Conservation (phyloP, 2,888 invertebrate species). For the Eupithecia insigniata region DNA sequence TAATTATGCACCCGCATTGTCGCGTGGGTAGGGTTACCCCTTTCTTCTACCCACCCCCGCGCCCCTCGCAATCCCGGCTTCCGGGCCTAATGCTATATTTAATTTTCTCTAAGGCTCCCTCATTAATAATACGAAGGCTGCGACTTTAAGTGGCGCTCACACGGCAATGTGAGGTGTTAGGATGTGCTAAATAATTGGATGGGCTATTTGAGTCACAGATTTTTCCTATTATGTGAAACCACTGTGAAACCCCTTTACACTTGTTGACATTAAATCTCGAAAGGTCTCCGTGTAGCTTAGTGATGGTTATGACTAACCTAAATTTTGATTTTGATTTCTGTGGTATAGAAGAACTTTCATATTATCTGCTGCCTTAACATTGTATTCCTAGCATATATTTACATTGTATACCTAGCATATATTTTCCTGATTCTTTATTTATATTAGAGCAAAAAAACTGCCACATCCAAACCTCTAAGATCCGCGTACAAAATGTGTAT, state of each 20-base stretch:
- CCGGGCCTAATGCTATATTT: constrained; percentile 85
- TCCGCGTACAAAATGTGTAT: constrained; percentile 52
- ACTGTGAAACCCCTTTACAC: neutral
- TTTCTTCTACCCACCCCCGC: constrained; percentile 57
- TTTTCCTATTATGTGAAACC: neutral
- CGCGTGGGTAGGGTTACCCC: constrained; percentile 76
- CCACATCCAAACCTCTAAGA: constrained; percentile 51
- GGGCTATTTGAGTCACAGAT: neutral
- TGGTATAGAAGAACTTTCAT: neutral
- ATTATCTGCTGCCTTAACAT: neutral
- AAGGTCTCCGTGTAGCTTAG: neutral
- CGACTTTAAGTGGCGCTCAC: constrained; percentile 84
- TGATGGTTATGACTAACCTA: neutral
- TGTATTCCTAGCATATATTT: too few relatives aligned
- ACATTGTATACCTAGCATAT: too few relatives aligned
- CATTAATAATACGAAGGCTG: constrained; percentile 83
- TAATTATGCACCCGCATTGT: constrained; percentile 85
- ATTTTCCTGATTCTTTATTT: neutral
- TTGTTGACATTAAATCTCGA: too few relatives aligned
- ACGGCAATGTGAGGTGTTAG: constrained; percentile 67
- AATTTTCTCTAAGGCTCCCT: constrained; percentile 84
- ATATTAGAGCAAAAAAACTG: constrained; percentile 6
- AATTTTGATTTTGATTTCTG: neutral
- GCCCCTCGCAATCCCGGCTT: constrained; percentile 71
- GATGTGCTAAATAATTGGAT: constrained; percentile 62